Base-by-base conservation (phyloP, 2,113 vertebrate genomes). In the Alces alces region DNA sequence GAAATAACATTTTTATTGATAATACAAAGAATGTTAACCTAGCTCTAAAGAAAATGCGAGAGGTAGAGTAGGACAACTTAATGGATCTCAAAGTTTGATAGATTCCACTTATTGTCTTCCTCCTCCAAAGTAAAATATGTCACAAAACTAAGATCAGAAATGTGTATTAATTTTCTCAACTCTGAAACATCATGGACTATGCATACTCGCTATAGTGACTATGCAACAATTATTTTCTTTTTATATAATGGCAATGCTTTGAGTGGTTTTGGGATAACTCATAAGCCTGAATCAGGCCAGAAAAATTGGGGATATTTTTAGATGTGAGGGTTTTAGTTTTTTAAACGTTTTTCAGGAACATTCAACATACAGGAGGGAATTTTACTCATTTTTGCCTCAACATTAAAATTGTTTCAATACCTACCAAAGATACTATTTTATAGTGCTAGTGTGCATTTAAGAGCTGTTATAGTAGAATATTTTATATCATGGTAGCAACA, bases 341-440 rank as follows among this genome's bases (percentile, higher is more conserved):
- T 82, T 45, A 90, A 66, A 93, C 78, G 27, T 10, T 7, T 85
- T 70, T 83, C 45, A 66, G 60, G 27, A 88, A 88, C 5, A 28
- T 30, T 97, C 15, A 90, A 55, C 47, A 43, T 87, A 85, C 52
- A 30, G 21, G 14, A 45, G 3, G 14, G 3, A 92, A 97, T 92
- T 92, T 66, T 76, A 92, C 60, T 91, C 79, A 92, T 96, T 95
- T 70, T 95, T 94, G 21, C 61, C 3, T 92, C 36, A 78, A 64
- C 28, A 94, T 91, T 95, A 96, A 92, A 90, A 83, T 92, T 64
- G 4, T 55, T 86, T 92, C 89, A 93, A 89, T 79, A 89, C 8
- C 17, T 43, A 91, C 55, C 25, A 57, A 95, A 96, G 33, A 92
- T 80, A 96, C 1, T 52, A 13, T n/a, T 87, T 80, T 82, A 96